These are phyloP conservation scores for Trichopoda pennipes DNA, from an alignment of 2,888 invertebrate genomes.

Conservation along the genomic window DNA sequence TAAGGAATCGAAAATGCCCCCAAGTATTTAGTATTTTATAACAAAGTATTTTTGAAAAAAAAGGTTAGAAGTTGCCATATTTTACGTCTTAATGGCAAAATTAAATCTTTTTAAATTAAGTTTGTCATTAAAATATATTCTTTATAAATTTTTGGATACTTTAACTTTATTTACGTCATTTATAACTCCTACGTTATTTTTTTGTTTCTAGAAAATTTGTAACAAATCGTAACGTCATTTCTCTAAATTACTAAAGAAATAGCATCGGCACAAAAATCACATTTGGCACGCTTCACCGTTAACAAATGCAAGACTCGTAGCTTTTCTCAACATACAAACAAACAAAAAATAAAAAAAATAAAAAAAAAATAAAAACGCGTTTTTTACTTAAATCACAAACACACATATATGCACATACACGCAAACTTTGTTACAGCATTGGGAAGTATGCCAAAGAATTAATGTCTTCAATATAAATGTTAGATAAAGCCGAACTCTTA, in stretches of 20 bases:
- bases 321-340: slow-evolving; percentile 14
- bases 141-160: background rate
- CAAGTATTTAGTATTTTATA: no score
- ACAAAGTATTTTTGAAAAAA: no score
- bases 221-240: slow-evolving; percentile 46
- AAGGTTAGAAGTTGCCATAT: no score
- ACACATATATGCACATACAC: slow-evolving; percentile 3
- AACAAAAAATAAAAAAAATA: background rate
- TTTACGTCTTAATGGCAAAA: no score
- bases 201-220: slow-evolving; percentile 1
- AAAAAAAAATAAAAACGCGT: slow-evolving; percentile 13
- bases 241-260: slow-evolving; percentile 3
- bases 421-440: slow-evolving; percentile 1
- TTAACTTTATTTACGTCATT: slow-evolving; percentile 16
- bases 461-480: slow-evolving; percentile 12
- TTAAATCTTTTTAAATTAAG: no score
- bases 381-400: slow-evolving; percentile 9
- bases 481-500: slow-evolving; percentile 5
- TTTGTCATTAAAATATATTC: no score
- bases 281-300: slow-evolving; percentile 67
- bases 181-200: slow-evolving; percentile 1
- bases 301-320: slow-evolving; percentile 60
- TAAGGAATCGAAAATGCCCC: no score
- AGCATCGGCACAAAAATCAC: slow-evolving; percentile 52
- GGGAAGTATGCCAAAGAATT: slow-evolving; percentile 58